These are phyloP conservation scores for Cinclus cinclus DNA, from an alignment of 2,113 vertebrate genomes.

Conservation along the genomic window DNA sequence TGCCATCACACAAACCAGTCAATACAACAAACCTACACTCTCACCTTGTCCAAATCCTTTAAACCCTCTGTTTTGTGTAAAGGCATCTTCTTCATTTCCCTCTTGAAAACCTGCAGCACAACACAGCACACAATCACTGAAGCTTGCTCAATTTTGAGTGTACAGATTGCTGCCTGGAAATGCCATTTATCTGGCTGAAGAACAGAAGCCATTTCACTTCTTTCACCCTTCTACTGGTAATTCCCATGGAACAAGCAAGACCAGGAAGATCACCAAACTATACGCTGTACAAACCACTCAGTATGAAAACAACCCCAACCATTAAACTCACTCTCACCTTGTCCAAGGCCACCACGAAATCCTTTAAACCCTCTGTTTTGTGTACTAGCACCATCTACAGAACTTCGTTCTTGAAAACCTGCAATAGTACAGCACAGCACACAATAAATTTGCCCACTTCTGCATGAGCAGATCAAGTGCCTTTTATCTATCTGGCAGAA, in stretches of 20 bases:
- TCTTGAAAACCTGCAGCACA: not conserved
- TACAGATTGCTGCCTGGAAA: too few relatives aligned
- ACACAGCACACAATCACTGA: too few relatives aligned
- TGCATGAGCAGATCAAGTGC: too few relatives aligned
- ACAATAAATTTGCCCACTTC: too few relatives aligned
- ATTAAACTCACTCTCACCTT: constrained; percentile 29
- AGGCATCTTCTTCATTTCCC: not conserved
- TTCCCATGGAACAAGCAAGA: not conserved
- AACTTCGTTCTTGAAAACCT: too few relatives aligned
- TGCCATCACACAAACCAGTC: not conserved
- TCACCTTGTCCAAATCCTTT: not conserved
- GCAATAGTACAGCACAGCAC: too few relatives aligned
- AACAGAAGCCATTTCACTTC: not conserved
- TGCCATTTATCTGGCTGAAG: not conserved
- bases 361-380: constrained; percentile 30
- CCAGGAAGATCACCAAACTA: not conserved
- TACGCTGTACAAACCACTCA: not conserved
- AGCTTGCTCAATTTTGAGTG: too few relatives aligned
- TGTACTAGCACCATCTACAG: not conserved
- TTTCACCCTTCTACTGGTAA: too few relatives aligned
- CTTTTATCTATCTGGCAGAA: too few relatives aligned
- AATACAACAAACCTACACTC: not conserved
- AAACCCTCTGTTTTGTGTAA: not conserved
- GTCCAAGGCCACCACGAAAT: constrained; percentile 36
- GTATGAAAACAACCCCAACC: not conserved